Percentiles rank a stretch among this genome's conserved stretches.
Conservation (phyloP, 1,140 invertebrate genomes). For the Rhopalosiphum maidis region DNA sequence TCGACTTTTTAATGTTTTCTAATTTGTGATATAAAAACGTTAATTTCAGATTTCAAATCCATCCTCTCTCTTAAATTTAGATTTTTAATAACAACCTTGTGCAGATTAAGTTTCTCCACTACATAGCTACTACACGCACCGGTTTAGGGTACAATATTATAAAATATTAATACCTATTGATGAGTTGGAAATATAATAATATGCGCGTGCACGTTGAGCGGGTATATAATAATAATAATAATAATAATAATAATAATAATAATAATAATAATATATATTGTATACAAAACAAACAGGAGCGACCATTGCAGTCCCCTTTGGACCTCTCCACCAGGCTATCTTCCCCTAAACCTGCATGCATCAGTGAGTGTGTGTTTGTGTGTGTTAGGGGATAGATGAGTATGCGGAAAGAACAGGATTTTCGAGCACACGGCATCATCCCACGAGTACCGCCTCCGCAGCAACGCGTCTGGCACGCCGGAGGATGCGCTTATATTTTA, state of each 20-base stretch:
- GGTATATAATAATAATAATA: neutral
- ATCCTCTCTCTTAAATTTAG: neutral
- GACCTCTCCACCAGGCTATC: neutral
- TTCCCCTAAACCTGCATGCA: neutral
- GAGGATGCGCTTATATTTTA: neutral
- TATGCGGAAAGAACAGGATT: neutral
- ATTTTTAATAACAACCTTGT: neutral
- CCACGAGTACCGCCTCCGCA: neutral
- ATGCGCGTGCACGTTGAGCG: neutral
- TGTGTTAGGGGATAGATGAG: neutral
- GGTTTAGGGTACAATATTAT: neutral
- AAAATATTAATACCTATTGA: neutral
- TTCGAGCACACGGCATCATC: neutral
- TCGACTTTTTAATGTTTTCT: neutral
- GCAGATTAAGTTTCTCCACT: neutral
- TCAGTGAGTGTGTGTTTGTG: neutral
- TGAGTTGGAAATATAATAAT: neutral
- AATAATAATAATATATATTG: neutral
- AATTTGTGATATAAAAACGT: neutral
- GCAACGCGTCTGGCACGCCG: neutral
- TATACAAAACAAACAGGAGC: neutral
- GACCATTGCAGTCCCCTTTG: neutral
- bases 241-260: neutral
- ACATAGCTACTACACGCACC: neutral
- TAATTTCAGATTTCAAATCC: neutral